Evolutionary conservation across 2,888 invertebrate genomes (phyloP).

Genomic region (Catocala fraxini): DNA sequence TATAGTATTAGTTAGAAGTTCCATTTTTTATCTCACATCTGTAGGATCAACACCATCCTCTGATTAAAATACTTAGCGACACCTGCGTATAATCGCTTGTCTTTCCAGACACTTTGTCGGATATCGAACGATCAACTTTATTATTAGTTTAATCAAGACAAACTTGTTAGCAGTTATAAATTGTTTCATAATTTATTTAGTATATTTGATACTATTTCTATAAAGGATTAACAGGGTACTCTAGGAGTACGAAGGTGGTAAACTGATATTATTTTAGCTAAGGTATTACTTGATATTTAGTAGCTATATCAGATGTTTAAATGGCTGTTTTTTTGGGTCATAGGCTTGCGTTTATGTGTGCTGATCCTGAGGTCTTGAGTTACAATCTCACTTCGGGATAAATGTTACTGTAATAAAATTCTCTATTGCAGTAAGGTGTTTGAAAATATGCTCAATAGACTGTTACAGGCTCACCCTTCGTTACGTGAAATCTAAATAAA

Average conservation of each 20-base stretch:
- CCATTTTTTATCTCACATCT: slow-evolving; percentile 8
- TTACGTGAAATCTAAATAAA: too few species aligned
- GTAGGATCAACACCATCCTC: slow-evolving; percentile 39
- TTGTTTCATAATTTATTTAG: slow-evolving; percentile 40
- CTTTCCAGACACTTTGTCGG: slow-evolving; percentile 61
- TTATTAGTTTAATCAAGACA: slow-evolving; percentile 60
- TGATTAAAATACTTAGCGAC: slow-evolving; percentile 65
- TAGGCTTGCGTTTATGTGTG: too few species aligned
- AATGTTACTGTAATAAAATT: too few species aligned
- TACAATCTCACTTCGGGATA: too few species aligned
- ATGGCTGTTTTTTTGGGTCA: too few species aligned
- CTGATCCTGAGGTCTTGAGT: too few species aligned
- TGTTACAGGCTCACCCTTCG: too few species aligned
- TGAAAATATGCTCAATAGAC: too few species aligned
- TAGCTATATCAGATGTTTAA: too few species aligned
- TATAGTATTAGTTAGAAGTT: not conserved
- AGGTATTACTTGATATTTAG: too few species aligned
- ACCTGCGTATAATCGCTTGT: slow-evolving; percentile 67
- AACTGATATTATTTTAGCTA: not conserved
- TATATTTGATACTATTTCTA: slow-evolving; percentile 22
- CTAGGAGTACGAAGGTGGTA: not conserved
- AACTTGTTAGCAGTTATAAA: slow-evolving; percentile 55
- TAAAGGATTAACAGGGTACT: slow-evolving; percentile 2
- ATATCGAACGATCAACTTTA: slow-evolving; percentile 63
- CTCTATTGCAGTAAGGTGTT: too few species aligned